A percentile compares a stretch with the other conserved stretches of the same genome.
These are phyloP conservation scores for Malthinus seriepunctatus DNA, from an alignment of 2,888 invertebrate genomes.

Conservation along the genomic window DNA sequence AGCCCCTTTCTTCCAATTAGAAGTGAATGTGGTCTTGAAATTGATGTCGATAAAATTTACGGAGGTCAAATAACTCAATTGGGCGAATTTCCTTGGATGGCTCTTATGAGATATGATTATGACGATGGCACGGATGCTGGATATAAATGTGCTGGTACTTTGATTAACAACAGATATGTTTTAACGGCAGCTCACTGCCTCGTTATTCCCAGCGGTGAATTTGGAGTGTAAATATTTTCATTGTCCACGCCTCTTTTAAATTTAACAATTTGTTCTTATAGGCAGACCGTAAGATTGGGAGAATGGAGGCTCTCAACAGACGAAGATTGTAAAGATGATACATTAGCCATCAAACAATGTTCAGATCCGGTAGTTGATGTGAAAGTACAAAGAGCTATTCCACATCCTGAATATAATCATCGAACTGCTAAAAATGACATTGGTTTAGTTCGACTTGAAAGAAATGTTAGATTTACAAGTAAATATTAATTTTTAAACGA, in stretches of 20 bases:
- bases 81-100: background rate
- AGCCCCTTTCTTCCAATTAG: background rate
- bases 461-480: slow-evolving; percentile 55
- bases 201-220: slow-evolving; percentile 56
- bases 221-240: background rate
- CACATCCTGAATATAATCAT: slow-evolving; percentile 46
- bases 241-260: background rate
- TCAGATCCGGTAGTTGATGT: slow-evolving; percentile 47
- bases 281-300: background rate
- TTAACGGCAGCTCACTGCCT: slow-evolving; percentile 74
- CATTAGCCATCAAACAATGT: slow-evolving; percentile 45
- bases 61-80: slow-evolving; percentile 24
- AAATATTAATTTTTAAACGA: slow-evolving; percentile 1
- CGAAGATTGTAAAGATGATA: background rate
- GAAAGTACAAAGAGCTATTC: slow-evolving; percentile 48
- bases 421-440: slow-evolving; percentile 49
- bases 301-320: background rate
- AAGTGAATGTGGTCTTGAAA: background rate
- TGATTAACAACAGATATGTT: slow-evolving; percentile 69
- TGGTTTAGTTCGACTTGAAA: slow-evolving; percentile 56
- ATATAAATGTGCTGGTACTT: slow-evolving; percentile 56
- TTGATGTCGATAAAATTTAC: background rate
- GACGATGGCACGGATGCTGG: background rate
- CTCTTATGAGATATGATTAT: slow-evolving; percentile 49
- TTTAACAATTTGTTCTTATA: background rate